A percentile compares a stretch with the other conserved stretches of the same genome.
Conservation (phyloP, 1,140 invertebrate species). For the Drosophila ohnishii region DNA sequence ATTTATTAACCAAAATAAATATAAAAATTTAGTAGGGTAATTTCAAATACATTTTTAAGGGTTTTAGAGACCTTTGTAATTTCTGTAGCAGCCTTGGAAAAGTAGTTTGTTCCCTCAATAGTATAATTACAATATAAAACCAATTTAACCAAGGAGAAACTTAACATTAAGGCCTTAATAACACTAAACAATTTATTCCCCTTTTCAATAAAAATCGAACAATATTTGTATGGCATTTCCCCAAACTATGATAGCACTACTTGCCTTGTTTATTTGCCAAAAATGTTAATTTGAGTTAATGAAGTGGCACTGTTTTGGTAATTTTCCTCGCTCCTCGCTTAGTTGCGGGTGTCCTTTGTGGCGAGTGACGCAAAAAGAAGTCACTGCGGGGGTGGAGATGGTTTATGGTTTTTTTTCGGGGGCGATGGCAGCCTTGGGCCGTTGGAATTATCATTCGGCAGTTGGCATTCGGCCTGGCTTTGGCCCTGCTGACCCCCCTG, state of each 20-base stretch:
- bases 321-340: constrained; percentile 4
- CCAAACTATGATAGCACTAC: background rate
- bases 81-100: no score
- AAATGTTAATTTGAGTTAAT: constrained; percentile 9
- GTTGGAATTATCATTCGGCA: constrained; percentile 44
- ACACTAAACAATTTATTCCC: background rate
- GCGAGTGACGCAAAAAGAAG: constrained; percentile 45
- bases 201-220: constrained; percentile 11
- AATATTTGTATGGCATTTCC: background rate
- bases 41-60: no score
- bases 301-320: constrained; percentile 22
- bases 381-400: background rate
- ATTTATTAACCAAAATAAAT: no score
- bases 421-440: constrained; percentile 18
- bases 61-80: background rate
- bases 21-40: no score
- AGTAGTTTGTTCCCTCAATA: background rate
- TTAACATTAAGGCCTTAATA: background rate
- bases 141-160: background rate
- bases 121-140: no score
- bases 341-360: constrained; percentile 28
- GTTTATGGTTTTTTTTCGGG: constrained; percentile 24
- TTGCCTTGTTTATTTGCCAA: constrained; percentile 4
- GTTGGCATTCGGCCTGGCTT: constrained; percentile 11
- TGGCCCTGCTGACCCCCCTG: constrained; percentile 20